phyloP scores from a whole-genome alignment of 2,888 invertebrate species.

The Netelia inedita region DNA sequence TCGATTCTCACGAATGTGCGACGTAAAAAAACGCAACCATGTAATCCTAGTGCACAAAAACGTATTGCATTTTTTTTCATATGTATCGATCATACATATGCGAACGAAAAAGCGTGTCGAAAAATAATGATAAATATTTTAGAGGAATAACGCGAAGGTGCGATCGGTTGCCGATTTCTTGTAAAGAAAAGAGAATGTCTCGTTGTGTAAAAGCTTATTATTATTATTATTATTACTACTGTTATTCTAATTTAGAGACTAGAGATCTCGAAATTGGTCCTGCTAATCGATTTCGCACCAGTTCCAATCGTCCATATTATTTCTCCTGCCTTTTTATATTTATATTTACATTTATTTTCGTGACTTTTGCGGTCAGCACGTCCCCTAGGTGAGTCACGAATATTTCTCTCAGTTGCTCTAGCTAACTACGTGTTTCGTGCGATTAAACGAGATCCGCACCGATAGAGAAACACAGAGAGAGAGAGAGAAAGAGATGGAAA shows the following conservation, averaged over 20 bases:
- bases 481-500: background rate
- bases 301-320: no score
- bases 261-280: slow-evolving; percentile 47
- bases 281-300: slow-evolving; percentile 12
- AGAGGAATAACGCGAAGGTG: no score
- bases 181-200: slow-evolving; percentile 57
- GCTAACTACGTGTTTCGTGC: no score
- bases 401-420: slow-evolving; percentile 22
- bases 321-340: slow-evolving; percentile 7
- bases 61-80: background rate
- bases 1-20: background rate
- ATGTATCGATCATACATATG: background rate
- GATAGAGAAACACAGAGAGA: background rate
- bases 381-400: slow-evolving; percentile 40
- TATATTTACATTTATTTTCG: slow-evolving; percentile 27
- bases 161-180: slow-evolving; percentile 1
- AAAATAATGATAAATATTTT: no score
- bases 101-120: no score
- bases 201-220: slow-evolving; percentile 56
- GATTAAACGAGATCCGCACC: slow-evolving; percentile 12
- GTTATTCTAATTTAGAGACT: slow-evolving; percentile 52
- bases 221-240: slow-evolving; percentile 48
- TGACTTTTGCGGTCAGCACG: slow-evolving; percentile 56
- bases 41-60: slow-evolving; percentile 2
- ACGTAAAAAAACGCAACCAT: slow-evolving; percentile 4